Evolutionary conservation across 2,113 vertebrate genomes (phyloP), one percentile per base, ranked within the genome.

Genomic region (Aythya baeri): DNA sequence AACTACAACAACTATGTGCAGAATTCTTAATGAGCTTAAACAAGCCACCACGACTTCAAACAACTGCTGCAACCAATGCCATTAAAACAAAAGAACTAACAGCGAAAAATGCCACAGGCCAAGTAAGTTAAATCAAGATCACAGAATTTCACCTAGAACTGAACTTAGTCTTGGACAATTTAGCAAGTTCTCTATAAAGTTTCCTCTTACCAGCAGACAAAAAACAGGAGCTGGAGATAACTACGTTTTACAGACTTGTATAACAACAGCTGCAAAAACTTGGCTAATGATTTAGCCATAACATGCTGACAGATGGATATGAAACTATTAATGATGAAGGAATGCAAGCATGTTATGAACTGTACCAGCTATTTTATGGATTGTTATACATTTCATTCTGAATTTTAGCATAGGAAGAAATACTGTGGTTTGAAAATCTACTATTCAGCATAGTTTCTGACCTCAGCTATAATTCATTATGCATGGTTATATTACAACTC

Each of bases 261-360:
- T 68, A 91, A 73, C 58, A 92, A 57, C 91, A 95, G 91, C 87
- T 96, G 86, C 93, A 94, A 94, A 88, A 93, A 18, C 57, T 11
- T 88, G 61, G 44, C 38, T 90, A 93, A 96, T 59, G 75, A 36
- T 71, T 96, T 73, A 91, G 74, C 73, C 74, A 88, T 29, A 91
- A 72, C 77, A 70, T 15, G 55, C 41, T 91, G 89, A 94, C 86
- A 94, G 82, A 96, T 77, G 65, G 46, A 94, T 61, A 68, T 46
- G 38, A 88, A 92, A 76, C 52, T 72, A 91, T 74, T 95, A 96
- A 95, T 92, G 88, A 93, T 72, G 84, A 94, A 96, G 68, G 78
- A 95, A 97, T 27, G 2, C 68, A 90, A 95, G 87, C 79, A 76
- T 68, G 68, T 94, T 89, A 96, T 38, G 75, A 93, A 86, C 58